Conservation (phyloP, 2,797 vertebrate genomes). For the Eidolon dupreanum region DNA sequence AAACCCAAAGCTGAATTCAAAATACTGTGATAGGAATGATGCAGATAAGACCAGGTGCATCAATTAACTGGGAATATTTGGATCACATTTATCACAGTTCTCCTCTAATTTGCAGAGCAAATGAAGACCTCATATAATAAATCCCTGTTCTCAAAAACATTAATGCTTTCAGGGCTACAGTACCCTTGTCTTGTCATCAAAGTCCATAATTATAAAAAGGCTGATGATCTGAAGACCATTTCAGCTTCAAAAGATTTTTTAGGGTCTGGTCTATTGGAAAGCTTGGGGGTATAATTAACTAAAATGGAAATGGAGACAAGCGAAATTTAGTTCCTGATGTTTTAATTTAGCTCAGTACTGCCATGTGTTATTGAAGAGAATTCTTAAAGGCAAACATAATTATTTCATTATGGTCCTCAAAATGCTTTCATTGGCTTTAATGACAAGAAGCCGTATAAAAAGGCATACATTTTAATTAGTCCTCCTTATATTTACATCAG, state of each 20-base stretch:
- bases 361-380: constrained; percentile 86
- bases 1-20: constrained; percentile 65
- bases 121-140: constrained; percentile 78
- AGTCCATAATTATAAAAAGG: constrained; percentile 87
- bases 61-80: constrained; percentile 72
- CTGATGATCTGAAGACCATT: constrained; percentile 85
- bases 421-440: constrained; percentile 87
- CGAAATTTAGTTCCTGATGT: constrained; percentile 90
- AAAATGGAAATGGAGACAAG: constrained; percentile 89
- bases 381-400: constrained; percentile 90
- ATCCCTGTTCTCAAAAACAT: constrained; percentile 80
- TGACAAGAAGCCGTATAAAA: constrained; percentile 84
- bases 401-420: constrained; percentile 88
- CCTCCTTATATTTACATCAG: constrained; percentile 86
- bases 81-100: constrained; percentile 72
- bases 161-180: constrained; percentile 79
- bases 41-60: constrained; percentile 66
- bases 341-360: constrained; percentile 87
- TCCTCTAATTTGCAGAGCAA: constrained; percentile 78
- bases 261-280: constrained; percentile 88
- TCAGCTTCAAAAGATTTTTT: constrained; percentile 89
- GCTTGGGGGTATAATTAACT: constrained; percentile 92
- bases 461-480: constrained; percentile 88
- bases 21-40: constrained; percentile 66
- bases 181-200: constrained; percentile 87